Conservation (phyloP, 2,113 vertebrate genomes). For the Nannobrachium achirus region DNA sequence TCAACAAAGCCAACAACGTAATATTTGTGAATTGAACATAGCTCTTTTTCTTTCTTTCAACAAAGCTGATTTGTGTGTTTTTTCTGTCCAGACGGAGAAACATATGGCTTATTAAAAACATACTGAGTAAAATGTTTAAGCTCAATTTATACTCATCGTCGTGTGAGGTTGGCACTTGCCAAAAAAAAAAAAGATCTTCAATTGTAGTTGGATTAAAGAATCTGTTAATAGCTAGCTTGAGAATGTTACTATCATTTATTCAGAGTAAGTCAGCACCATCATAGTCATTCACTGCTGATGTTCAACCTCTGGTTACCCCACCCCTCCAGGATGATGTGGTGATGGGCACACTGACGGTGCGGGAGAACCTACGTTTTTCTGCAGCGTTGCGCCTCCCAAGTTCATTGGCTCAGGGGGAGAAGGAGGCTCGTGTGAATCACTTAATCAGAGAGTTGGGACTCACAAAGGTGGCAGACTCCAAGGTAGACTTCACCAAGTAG, state of each 20-base stretch:
- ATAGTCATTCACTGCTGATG: constrained; percentile 4
- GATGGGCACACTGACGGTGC: constrained; percentile 93
- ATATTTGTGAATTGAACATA: neutral
- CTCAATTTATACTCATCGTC: too few species aligned
- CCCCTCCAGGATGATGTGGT: constrained; percentile 88
- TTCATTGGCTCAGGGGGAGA: constrained; percentile 81
- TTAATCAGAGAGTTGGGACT: constrained; percentile 89
- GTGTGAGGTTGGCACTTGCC: too few species aligned
- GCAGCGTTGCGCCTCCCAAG: constrained; percentile 90
- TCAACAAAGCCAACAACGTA: neutral
- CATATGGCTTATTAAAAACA: too few species aligned
- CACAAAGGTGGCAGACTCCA: constrained; percentile 90
- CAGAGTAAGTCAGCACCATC: too few species aligned
- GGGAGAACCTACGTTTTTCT: constrained; percentile 93
- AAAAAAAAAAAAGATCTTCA: neutral
- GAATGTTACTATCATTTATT: too few species aligned
- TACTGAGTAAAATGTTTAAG: too few species aligned
- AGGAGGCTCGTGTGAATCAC: constrained; percentile 82
- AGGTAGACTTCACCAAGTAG: constrained; percentile 73
- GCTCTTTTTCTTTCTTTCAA: too few species aligned
- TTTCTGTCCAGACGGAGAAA: too few species aligned
- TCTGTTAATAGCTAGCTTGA: too few species aligned
- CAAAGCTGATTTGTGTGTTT: too few species aligned
- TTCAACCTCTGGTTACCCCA: neutral
- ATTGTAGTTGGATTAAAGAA: too few species aligned